A percentile compares a stretch with the other conserved stretches of the same genome.
Evolutionary conservation across 2,113 vertebrate genomes (phyloP).

Genomic region (Tenebrosternarchus preto): DNA sequence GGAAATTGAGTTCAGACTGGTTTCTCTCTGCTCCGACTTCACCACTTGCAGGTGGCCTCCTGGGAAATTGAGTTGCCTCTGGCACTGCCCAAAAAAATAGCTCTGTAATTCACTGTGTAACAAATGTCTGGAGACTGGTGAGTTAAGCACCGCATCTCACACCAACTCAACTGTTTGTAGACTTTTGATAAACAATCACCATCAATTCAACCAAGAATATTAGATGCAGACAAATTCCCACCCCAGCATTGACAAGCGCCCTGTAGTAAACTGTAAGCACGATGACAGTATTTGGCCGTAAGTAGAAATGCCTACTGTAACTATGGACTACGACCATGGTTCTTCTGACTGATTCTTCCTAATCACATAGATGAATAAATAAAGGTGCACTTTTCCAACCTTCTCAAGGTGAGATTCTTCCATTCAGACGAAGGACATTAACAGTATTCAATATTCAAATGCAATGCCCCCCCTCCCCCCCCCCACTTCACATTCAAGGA

Average conservation of each 20-base stretch:
- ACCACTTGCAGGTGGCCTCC: conserved; percentile 34
- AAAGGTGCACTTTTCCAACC: conserved; percentile 10
- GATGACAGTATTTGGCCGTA: neutral
- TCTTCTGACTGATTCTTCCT: conserved; percentile 25
- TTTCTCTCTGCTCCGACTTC: neutral
- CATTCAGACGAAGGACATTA: conserved; percentile 45
- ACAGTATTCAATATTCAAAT: conserved; percentile 42
- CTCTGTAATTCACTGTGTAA: conserved; percentile 8
- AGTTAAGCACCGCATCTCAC: conserved; percentile 31
- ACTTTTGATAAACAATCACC: conserved; percentile 45
- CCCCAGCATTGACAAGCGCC: conserved; percentile 44
- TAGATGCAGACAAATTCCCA: conserved; percentile 37
- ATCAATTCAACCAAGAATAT: conserved; percentile 44
- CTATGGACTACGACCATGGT: conserved; percentile 29
- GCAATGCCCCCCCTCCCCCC: conserved; percentile 26
- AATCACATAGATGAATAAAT: conserved; percentile 39
- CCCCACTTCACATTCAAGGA: conserved; percentile 31
- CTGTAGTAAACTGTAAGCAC: conserved; percentile 28
- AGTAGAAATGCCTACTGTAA: conserved; percentile 12
- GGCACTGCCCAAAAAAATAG: conserved; percentile 22
- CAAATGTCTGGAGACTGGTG: conserved; percentile 36
- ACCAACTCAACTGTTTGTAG: conserved; percentile 42
- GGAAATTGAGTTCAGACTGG: conserved; percentile 2
- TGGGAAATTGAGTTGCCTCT: conserved; percentile 14
- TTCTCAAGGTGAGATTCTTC: conserved; percentile 46